Base-by-base conservation (phyloP, 2,797 vertebrate species). In the Cynopterus sphinx region DNA sequence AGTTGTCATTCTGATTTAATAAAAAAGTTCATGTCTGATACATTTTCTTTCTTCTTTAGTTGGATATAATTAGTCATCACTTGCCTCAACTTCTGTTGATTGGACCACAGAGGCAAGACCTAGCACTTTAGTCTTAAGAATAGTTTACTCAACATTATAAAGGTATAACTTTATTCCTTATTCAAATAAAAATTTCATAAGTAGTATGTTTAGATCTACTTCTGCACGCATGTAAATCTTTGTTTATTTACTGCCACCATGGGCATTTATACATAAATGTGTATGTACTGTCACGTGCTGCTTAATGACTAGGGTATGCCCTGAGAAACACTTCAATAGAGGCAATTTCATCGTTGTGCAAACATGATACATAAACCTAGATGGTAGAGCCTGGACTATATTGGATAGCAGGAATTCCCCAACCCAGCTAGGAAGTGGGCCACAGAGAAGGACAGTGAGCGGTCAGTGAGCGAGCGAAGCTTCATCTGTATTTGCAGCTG, bases 131-230 rank as follows among this genome's bases (percentile, higher is more conserved):
- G 8, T 94, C 65, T 9, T 96, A 79, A 83, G 15, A 82, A 57
- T 3, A 85, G 81, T 26, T 86, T 51, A 91, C 26, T 67, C 15
- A 94, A 2, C 5, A 36, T 85, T 51, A 74, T 90, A 51, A 96
- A 83, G 26, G 67, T 24, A 21, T 49, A 79, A 71, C 2, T 9
- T 94, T 77, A 91, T 46, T 86, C 7, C 39, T n/a, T 74, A 57
- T 77, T 96, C 79, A 97, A 97, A 91, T 1, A 15, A 67, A 90
- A 96, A 10, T 70, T 96, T 83, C 65, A 79, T 15, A 68, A 22
- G 2, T 24, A 0, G 0, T 43, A 53, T 33, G 85, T 43, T 92
- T 59, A 55, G 16, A 19, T 2, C 0, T 61, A 39, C 36, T 95
- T 90, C 53, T 59, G 1, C 9, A 93, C 22, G 78, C 0, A 0